Conservation (phyloP, 2,888 invertebrate genomes). For the Heliconius sara region DNA sequence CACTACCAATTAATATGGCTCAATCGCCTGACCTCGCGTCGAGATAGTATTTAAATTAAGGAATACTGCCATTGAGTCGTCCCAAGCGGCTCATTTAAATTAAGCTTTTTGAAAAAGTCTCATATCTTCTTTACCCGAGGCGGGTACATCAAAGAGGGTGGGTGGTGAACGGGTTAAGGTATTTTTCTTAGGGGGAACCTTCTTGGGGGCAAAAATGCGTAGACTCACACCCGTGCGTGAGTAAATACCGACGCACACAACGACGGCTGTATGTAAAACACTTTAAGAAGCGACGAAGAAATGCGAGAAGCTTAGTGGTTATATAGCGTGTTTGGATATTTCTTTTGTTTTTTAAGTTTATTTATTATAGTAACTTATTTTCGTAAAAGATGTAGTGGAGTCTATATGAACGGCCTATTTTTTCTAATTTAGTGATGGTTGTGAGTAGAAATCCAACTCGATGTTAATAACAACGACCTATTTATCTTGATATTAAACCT, state of each 20-base stretch:
- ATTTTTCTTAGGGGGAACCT: slow-evolving; percentile 59
- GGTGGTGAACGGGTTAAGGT: slow-evolving; percentile 70
- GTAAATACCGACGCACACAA: slow-evolving; percentile 80
- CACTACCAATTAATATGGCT: slow-evolving; percentile 81
- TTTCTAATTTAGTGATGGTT: no score
- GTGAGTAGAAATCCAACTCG: no score
- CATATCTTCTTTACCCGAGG: slow-evolving; percentile 83
- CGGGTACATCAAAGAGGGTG: slow-evolving; percentile 78
- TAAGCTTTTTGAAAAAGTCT: slow-evolving; percentile 84
- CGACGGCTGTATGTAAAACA: slow-evolving; percentile 80
- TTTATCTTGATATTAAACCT: background rate
- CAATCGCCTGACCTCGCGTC: slow-evolving; percentile 61
- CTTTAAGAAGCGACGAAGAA: slow-evolving; percentile 84
- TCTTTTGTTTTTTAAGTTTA: background rate
- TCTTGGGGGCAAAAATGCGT: slow-evolving; percentile 78
- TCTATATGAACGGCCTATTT: background rate
- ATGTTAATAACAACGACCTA: no score
- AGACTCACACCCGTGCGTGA: slow-evolving; percentile 80
- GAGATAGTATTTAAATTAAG: slow-evolving; percentile 82
- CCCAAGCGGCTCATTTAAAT: slow-evolving; percentile 81
- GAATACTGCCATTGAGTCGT: slow-evolving; percentile 81
- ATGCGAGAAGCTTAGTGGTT: slow-evolving; percentile 81
- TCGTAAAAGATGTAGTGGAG: no score
- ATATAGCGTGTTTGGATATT: slow-evolving; percentile 65
- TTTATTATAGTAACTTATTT: background rate